Evolutionary conservation across 2,113 vertebrate genomes (phyloP), one percentile per base, ranked within the genome.

Genomic region (Sander lucioperca): DNA sequence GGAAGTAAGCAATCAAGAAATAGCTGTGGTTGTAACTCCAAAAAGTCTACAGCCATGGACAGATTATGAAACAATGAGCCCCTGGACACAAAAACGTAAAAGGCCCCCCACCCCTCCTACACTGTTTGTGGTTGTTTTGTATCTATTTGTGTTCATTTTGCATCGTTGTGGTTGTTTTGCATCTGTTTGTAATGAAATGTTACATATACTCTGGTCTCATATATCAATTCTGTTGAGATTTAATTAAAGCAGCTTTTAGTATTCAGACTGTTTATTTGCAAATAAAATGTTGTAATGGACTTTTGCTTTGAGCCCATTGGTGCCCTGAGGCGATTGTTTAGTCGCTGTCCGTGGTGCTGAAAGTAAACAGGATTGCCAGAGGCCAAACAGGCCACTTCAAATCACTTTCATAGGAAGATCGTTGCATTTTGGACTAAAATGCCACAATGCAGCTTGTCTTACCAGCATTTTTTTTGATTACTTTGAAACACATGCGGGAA

Each of bases 281-380:
- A 25, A 33, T 86, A 45, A 54, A 79, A 30, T 21, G 23, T 39
- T 21, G 59, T 59, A 30, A 48, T 54, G 25, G 25, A 61, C 5
- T 73, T 69, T 23, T 87, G 58, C 23, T 57, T 33, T 62, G 2
- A 45, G 25, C 18, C 67, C 48, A 59, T 13, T 56, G 50, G 64
- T 58, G 80, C 71, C 84, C 57, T 19, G 58, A 23, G 2, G 80
- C 30, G 6, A 50, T 27, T 67, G 7, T 58, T 43, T 43, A 76
- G 69, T 83, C 54, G 25, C 87, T 93, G 87, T 91, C 90, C 66
- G 12, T 83, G 87, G 91, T 94, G 58, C 90, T 93, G 88, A 83
- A 89, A 77, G 63, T 63, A 59, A 86, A 86, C 64, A 57, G 30
- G n/a, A 9, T 43, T 2, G 56, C 57, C 65, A 30, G 71, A 5